Base-by-base conservation (phyloP, 2,888 invertebrate genomes). In the Diaperis boleti region DNA sequence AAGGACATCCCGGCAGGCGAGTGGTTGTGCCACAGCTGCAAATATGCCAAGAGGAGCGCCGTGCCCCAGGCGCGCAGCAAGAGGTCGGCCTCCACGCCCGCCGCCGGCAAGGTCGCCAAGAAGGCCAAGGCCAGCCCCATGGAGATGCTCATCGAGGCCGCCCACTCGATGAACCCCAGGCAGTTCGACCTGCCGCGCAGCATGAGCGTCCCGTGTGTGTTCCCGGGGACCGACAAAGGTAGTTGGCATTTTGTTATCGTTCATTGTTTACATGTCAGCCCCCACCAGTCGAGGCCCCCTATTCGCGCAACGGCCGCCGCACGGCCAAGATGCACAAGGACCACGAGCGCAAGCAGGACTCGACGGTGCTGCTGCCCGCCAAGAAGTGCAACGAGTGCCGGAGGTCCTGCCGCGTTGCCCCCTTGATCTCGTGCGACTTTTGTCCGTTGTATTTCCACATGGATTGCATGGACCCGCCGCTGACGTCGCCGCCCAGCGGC, bases 391-490 rank as follows among this genome's bases (percentile, higher is more conserved):
- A 90, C 79, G 90, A 90, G 71, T 97, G 96, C 78, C 85, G 87
- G 59, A 91, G 89, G 74, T 94, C 94, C 10, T 96, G 96, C 81
- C 88, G 92, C 71, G 84, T 86, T 54, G 94, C 92, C 0, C 92
- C 95, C 0, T 84, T 98, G 69, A 84, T 98, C 45, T 92, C 94
- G 65, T 98, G 98, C 79, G 98, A 98, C 83, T 98, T 92, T 82
- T 98, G 98, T 79, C 90, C 95, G 0, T 82, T 93, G 57, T 87
- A 90, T 70, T 98, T 91, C 79, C 98, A 98, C 81, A 87, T 93
- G 83, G 98, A 98, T 80, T 98, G 98, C 76, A 81, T 98, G 65
- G 92, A 96, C 79, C 97, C 98, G 0, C 98, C 98, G 0, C 82
- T 98, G 55, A 92, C 95, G 0, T 89, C 92, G 0, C 84, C 94